Evolutionary conservation across 2,888 invertebrate genomes (phyloP).

Genomic region (Aphelenchoides bicaudatus): DNA sequence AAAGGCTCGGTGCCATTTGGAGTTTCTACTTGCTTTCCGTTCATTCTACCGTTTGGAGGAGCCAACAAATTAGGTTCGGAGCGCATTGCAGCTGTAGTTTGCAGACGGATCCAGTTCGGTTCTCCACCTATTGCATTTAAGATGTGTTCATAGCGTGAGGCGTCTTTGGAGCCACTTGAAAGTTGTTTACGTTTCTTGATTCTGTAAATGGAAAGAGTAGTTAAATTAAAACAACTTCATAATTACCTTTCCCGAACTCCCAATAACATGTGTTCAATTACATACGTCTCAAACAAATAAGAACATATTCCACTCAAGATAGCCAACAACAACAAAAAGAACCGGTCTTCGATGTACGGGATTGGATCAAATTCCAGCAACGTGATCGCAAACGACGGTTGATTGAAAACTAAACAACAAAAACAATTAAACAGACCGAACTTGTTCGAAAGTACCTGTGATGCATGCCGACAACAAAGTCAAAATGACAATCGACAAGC

Average conservation of each 20-base stretch:
- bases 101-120: constrained; percentile 40
- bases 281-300: constrained; percentile 43
- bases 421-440: too few species aligned
- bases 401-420: too few species aligned
- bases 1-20: too few species aligned
- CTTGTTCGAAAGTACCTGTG: too few species aligned
- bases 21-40: too few species aligned
- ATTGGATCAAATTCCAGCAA: constrained; percentile 51
- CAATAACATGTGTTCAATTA: constrained; percentile 47
- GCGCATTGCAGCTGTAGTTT: constrained; percentile 12
- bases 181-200: constrained; percentile 53
- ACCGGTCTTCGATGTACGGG: constrained; percentile 45
- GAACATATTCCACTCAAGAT: constrained; percentile 39
- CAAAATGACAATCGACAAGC: constrained; percentile 36
- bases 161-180: constrained; percentile 74
- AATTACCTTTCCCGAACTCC: constrained; percentile 48
- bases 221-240: too few species aligned
- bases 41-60: too few species aligned
- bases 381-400: constrained; percentile 37
- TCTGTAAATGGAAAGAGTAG: too few species aligned
- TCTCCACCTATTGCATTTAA: constrained; percentile 42
- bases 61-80: constrained; percentile 11
- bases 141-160: constrained; percentile 67
- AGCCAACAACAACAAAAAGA: constrained; percentile 43
- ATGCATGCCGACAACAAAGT: constrained; percentile 39